Base-by-base conservation (phyloP, 2,797 vertebrate species). In the Eulemur mongoz region DNA sequence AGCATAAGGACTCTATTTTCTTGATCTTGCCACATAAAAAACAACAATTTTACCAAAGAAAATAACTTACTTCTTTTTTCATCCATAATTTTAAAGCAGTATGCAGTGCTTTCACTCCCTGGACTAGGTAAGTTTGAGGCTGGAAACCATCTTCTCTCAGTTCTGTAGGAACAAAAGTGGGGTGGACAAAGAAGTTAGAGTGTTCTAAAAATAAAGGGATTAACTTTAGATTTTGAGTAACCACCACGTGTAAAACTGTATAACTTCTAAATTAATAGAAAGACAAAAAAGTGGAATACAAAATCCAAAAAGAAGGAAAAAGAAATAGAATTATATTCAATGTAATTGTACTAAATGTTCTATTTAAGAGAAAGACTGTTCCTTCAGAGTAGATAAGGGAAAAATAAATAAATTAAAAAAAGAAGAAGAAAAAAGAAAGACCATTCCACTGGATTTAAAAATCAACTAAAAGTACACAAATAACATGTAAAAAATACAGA, bases 101-200 rank as follows among this genome's bases (percentile, higher is more conserved):
- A 96, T 99, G 99, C 99, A 99, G 99, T 98, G 99, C 99, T 98
- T 99, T 99, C 94, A 99, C 99, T 98, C 99, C 99, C 94, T 99
- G 99, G 72, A 99, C 99, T 63, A 99, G 98, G 98, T 99, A 99
- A 94, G 98, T 98, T 70, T 99, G 99, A 82, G 99, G 99, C 80
- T 99, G 99, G 98, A 99, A 99, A 98, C 98, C 99, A 97, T 99
- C 99, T 98, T 99, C 99, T 97, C 99, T 99, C 78, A 99, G 98
- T 97, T 99, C 99, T 99, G 98, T 45, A 35, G 85, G 89, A 35
- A 85, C 0, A 25, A 65, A 93, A 95, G 63, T 14, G 1, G 35
- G 57, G 4, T 2, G 35, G 27, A 4, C 9, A 93, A 81, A 95
- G 15, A 30, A 52, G 86, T 69, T 93, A 75, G 30, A 69, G 14